Evolutionary conservation across 2,888 invertebrate species (phyloP), one percentile per base, ranked within the genome.

Genomic region (Drosophila birchii): DNA sequence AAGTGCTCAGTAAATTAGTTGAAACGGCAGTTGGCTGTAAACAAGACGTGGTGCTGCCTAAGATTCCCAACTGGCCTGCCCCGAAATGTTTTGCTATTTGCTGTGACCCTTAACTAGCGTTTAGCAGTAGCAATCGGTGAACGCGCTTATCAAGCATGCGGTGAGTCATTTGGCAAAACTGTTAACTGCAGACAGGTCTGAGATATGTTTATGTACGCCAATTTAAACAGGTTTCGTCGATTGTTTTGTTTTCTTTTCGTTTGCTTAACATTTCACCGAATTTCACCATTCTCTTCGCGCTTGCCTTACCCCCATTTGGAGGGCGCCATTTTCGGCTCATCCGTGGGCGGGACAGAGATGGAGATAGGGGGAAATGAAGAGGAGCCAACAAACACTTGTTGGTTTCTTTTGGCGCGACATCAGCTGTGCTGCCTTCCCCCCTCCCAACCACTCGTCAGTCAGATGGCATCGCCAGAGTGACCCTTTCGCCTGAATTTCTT

Each of bases 221-320:
- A 53, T 49, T 41, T 47, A 54, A 67, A 66, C 59, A 26, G 38
- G 58, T 67, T 66, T 41, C 47, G 12, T 6, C 36, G 23, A 26
- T 45, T 58, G 45, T 67, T 76, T 66, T 45, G 55, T 36, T 67
- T 67, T 66, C 53, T 44, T 45, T 56, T 36, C 29, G 53, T 41
- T 63, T 72, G 59, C 34, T 58, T 53, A 55, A 70, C 57, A 29
- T 54, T 60, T 71, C 34, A 62, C 69, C 32, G 81, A 86, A 85
- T 85, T 88, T 85, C 85, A 85, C 87, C 76, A 88, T 88, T 81
- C 63, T 79, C 59, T 60, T 16, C 53, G 53, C 45, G 62, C 57
- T 66, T 71, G 73, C 73, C 64, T 69, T 76, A 51, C 39, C 26
- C 20, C 39, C 29, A 44, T 53, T 56, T 62, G 51, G 44, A 57